These are phyloP conservation scores for Montipora foliosa DNA, from an alignment of 64 coral and sea anemone genomes.

Conservation along the genomic window DNA sequence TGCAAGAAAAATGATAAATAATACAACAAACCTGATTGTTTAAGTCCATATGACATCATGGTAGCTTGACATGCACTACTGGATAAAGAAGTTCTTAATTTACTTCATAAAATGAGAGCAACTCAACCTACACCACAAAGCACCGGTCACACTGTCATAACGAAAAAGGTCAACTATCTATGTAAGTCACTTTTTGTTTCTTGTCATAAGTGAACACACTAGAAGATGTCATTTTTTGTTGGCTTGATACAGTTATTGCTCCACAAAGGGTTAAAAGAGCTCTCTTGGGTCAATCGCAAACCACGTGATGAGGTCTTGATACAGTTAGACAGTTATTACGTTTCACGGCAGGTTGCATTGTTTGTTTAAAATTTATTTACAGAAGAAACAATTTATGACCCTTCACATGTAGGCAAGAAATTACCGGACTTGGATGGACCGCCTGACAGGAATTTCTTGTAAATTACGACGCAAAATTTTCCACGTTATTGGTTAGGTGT, in stretches of 20 bases:
- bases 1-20: background rate
- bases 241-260: no score
- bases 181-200: no score
- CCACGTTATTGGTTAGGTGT: no score
- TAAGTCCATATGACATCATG: conserved; percentile 20
- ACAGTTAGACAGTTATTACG: background rate
- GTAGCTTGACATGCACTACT: conserved; percentile 11
- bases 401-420: no score
- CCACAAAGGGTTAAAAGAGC: no score
- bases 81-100: background rate
- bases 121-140: background rate
- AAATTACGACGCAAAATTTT: no score
- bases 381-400: background rate
- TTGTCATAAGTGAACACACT: background rate
- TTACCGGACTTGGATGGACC: no score
- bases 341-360: background rate
- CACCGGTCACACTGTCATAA: background rate
- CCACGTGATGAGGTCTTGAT: background rate
- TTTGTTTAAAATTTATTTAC: background rate
- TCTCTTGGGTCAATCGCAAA: background rate
- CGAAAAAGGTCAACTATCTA: no score
- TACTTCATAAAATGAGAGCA: background rate
- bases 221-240: no score
- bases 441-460: no score
- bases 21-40: conserved; percentile 35